Conservation (phyloP, 2,888 invertebrate genomes). For the Limnephilus marmoratus region DNA sequence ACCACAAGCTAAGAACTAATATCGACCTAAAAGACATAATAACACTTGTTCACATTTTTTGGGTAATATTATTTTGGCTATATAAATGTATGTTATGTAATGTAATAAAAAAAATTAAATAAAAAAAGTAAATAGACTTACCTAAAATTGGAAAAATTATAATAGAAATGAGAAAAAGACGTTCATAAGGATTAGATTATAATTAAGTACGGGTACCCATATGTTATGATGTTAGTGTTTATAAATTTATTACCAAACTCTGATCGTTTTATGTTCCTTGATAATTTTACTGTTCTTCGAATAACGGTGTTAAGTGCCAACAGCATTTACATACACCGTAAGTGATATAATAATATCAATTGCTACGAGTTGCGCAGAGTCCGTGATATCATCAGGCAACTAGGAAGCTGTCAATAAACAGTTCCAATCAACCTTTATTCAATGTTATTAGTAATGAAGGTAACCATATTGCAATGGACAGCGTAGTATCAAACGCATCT, state of each 20-base stretch:
- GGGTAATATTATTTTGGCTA: no score
- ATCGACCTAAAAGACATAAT: no score
- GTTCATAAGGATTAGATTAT: no score
- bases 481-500: neutral
- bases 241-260: neutral
- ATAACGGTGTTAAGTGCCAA: neutral
- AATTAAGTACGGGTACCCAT: neutral
- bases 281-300: neutral
- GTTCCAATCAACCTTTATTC: neutral
- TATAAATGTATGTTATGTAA: no score
- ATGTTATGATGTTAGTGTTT: neutral
- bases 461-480: neutral
- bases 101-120: no score
- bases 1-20: no score
- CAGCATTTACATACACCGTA: neutral
- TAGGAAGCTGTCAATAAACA: neutral
- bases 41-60: no score
- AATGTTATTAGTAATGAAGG: neutral
- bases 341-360: neutral
- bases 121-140: no score
- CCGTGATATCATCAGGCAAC: neutral
- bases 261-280: neutral
- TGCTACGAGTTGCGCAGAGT: neutral
- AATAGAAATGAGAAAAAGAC: no score
- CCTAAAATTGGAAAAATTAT: no score